Percentiles rank a stretch among this genome's conserved stretches.
Evolutionary conservation across 2,113 vertebrate genomes (phyloP).

Genomic region (Aphelocoma coerulescens): DNA sequence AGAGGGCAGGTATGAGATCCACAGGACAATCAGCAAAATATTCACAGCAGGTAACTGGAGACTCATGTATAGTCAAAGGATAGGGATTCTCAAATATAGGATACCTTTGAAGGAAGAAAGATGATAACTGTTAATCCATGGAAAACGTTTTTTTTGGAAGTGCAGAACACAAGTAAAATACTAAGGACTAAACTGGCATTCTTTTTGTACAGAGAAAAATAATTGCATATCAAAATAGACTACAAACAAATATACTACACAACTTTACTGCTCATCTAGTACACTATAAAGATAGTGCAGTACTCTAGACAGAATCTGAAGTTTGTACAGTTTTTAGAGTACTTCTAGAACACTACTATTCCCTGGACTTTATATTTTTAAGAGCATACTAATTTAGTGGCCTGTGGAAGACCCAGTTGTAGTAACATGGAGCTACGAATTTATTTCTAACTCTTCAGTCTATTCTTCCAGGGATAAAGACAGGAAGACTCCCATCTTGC

Average conservation of each 20-base stretch:
- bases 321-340: neutral
- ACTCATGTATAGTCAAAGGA: slow-evolving; percentile 95
- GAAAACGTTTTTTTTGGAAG: neutral
- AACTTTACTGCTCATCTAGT: neutral
- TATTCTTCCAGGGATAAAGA: neutral
- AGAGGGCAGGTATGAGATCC: slow-evolving; percentile 98
- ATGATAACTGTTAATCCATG: neutral
- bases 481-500: neutral
- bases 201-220: neutral
- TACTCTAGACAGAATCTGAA: neutral
- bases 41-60: slow-evolving; percentile 98
- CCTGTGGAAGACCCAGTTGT: neutral
- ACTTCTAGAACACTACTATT: neutral
- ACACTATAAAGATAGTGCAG: neutral
- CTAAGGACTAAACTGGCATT: neutral
- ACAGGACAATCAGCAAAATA: slow-evolving; percentile 97
- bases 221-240: neutral
- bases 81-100: slow-evolving; percentile 99
- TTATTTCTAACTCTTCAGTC: neutral
- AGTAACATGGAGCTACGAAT: neutral
- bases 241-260: neutral
- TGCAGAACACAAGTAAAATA: neutral
- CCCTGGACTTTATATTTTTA: neutral
- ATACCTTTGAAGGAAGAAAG: slow-evolving; percentile 78
- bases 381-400: neutral